Evolutionary conservation across 2,113 vertebrate genomes (phyloP).

Genomic region (Hystrix brachyura): DNA sequence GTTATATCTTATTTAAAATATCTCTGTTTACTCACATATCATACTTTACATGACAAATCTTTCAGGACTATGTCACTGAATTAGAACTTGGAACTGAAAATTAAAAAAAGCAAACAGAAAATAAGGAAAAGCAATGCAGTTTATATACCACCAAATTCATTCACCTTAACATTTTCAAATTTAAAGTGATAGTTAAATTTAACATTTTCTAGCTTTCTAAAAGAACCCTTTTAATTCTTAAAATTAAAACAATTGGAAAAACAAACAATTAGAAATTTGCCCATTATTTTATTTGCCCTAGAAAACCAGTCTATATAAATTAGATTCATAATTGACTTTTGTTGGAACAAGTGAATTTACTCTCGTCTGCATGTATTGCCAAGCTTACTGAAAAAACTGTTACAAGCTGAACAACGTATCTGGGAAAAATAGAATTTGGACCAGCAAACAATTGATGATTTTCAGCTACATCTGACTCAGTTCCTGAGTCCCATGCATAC

Average conservation of each 20-base stretch:
- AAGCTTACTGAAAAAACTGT: conserved; percentile 2
- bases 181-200: not conserved
- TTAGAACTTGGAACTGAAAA: conserved; percentile 85
- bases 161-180: conserved; percentile 7
- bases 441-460: not conserved
- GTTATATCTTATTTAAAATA: conserved; percentile 69
- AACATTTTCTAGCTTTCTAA: not conserved
- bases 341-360: not conserved
- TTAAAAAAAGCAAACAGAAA: conserved; percentile 63
- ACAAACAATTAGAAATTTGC: conserved; percentile 42
- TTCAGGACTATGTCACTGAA: conserved; percentile 82
- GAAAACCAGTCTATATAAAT: conserved; percentile 37
- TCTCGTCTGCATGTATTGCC: not conserved
- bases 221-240: not conserved
- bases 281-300: not conserved
- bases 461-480: not conserved
- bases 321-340: not conserved
- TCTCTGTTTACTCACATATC: conserved; percentile 80
- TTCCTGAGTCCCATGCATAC: not conserved
- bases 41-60: conserved; percentile 80
- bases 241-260: conserved; percentile 15
- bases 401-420: not conserved
- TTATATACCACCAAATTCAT: conserved; percentile 54
- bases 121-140: conserved; percentile 68
- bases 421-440: conserved; percentile 9